phyloP scores from a whole-genome alignment of 2,113 vertebrate species.

The Prunella himalayana region DNA sequence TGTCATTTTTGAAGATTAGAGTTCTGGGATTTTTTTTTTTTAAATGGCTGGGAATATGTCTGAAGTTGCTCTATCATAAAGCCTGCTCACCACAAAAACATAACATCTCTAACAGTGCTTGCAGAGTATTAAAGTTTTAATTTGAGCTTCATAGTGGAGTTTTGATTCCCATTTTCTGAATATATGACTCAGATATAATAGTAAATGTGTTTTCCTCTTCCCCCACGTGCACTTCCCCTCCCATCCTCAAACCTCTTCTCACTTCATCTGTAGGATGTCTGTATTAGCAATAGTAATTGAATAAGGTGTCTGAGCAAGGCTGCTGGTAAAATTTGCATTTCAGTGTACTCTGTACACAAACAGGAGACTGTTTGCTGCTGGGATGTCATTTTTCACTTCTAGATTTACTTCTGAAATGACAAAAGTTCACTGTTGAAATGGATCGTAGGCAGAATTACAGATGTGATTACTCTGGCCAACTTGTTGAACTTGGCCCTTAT shows the following conservation, averaged over 20 bases:
- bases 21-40: rapidly evolving
- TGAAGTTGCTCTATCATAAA: background rate
- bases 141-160: background rate
- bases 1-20: background rate
- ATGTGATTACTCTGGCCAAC: background rate
- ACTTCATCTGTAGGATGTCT: background rate
- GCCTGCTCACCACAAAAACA: background rate
- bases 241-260: background rate
- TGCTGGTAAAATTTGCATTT: background rate
- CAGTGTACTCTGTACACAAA: background rate
- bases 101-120: background rate
- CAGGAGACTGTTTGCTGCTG: background rate
- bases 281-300: background rate
- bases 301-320: background rate
- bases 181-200: background rate
- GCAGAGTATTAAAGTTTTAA: background rate
- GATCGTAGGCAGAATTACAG: background rate
- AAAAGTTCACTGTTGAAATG: background rate
- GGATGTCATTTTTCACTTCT: background rate
- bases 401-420: background rate
- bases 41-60: background rate
- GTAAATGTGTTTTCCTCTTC: background rate
- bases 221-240: background rate
- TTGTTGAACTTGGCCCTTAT: background rate
- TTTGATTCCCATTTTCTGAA: background rate